These are phyloP conservation scores for Calvadosia cruxmelitensis DNA, from an alignment of 30 jellyfish, hydroid and myxozoan species.

Conservation along the genomic window DNA sequence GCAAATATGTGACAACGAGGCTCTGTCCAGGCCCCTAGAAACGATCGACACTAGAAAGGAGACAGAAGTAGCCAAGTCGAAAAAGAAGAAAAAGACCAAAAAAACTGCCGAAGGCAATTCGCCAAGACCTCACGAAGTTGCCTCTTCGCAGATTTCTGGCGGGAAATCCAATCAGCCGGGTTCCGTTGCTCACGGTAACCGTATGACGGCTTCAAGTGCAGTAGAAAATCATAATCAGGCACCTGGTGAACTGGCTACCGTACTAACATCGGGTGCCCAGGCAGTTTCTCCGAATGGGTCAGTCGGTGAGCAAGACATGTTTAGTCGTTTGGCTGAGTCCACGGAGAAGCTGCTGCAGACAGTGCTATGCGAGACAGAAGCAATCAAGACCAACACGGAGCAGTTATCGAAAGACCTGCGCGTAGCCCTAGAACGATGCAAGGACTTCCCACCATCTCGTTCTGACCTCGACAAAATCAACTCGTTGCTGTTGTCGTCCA, in stretches of 20 bases:
- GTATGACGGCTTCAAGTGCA: too few species aligned
- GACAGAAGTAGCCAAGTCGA: conserved; percentile 4
- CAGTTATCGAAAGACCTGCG: conserved; percentile 88
- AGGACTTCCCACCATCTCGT: conserved; percentile 63
- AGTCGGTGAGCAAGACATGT: conserved; percentile 33
- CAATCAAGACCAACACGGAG: conserved; percentile 85
- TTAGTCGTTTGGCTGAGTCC: conserved; percentile 77
- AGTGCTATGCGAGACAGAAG: conserved; percentile 91
- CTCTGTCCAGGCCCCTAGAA: conserved; percentile 6
- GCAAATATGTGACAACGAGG: too few species aligned
- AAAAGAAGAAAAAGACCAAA: conserved; percentile 22
- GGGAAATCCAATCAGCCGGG: too few species aligned
- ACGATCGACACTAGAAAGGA: neutral
- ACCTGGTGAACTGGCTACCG: neutral
- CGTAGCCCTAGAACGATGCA: conserved; percentile 79
- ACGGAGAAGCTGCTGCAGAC: conserved; percentile 85
- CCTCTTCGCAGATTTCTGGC: neutral
- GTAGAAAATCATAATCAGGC: neutral
- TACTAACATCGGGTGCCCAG: neutral
- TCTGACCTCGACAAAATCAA: conserved; percentile 86
- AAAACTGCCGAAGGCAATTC: conserved; percentile 5
- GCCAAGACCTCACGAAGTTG: neutral
- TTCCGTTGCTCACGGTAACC: too few species aligned
- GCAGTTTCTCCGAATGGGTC: neutral
- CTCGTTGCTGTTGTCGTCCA: conserved; percentile 16